Evolutionary conservation across 1,140 invertebrate genomes (phyloP), one percentile per base, ranked within the genome.

Genomic region (Oppia nitens): DNA sequence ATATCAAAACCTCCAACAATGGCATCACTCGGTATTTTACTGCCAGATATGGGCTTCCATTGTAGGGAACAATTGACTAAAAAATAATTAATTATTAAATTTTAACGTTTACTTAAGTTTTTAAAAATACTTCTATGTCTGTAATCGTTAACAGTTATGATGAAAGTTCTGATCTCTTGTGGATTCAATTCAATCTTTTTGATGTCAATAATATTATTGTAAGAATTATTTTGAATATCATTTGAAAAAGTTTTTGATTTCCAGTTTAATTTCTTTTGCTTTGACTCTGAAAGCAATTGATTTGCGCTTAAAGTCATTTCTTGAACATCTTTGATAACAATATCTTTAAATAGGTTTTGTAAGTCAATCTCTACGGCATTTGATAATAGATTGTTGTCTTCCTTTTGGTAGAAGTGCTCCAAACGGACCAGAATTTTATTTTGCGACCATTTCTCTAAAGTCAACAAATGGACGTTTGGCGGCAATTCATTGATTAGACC

Each of bases 401-500:
- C 72, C 24, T 75, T 77, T 69, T 92, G 86, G 61, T 85, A 80
- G 47, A 89, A 78, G 70, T 97, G 88, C 67, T 97, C 92, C 2
- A 97, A 71, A 52, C 92, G 76, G 0, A 96, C 62, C 2, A 96
- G 73, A 17, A 87, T 70, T 17, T 76, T 75, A 1, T 72, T 72
- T 14, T 74, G 76, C 51, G 80, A 79, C 79, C 85, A 86, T 6
- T 85, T 83, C 68, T 94, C 88, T 54, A 94, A 69, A 4, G 89
- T 92, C 24, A 96, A 70, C 21, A 96, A 71, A 63, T 91, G 81
- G 0, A 95, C 77, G 68, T 89, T 87, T 12, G 72, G 65, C 0
- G 90, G 89, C 0, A 96, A 66, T 4, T 71, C 62, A 26, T 64
- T 65, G 23, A 64, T 65, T 0, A 65, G 66, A 29, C 69, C 77